These are phyloP conservation scores for Eurytoma adleriae DNA, from an alignment of 2,888 invertebrate genomes.

Conservation along the genomic window DNA sequence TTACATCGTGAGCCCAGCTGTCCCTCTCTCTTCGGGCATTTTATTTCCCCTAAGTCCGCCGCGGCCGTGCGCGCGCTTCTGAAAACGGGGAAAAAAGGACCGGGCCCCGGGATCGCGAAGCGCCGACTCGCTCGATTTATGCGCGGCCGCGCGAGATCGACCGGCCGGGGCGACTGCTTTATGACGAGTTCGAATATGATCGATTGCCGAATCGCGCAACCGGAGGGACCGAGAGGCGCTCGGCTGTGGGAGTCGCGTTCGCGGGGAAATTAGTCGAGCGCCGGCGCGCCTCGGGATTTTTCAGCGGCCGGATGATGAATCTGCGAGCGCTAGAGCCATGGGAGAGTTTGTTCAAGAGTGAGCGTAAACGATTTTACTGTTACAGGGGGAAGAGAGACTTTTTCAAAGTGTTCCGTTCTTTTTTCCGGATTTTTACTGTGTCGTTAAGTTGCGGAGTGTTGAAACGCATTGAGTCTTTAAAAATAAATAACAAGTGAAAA, in stretches of 20 bases:
- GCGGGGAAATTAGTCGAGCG: slow-evolving; percentile 49
- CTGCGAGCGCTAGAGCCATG: not conserved
- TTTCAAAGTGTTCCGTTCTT: too few species aligned
- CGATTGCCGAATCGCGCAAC: slow-evolving; percentile 44
- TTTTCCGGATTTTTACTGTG: too few species aligned
- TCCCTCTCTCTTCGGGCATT: slow-evolving; percentile 51
- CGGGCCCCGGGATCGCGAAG: not conserved
- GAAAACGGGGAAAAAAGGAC: slow-evolving; percentile 3
- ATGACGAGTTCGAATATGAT: slow-evolving; percentile 51
- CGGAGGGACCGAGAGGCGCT: not conserved
- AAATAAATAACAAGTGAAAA: too few species aligned
- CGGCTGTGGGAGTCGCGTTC: slow-evolving; percentile 30
- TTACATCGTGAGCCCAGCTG: slow-evolving; percentile 60
- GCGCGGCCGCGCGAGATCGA: slow-evolving; percentile 31
- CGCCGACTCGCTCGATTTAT: slow-evolving; percentile 55
- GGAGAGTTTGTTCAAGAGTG: slow-evolving; percentile 16
- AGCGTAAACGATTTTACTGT: slow-evolving; percentile 18
- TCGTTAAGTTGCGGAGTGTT: too few species aligned
- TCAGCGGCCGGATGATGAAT: slow-evolving; percentile 22
- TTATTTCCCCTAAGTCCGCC: not conserved
- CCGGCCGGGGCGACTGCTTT: slow-evolving; percentile 45
- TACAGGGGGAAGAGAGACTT: not conserved
- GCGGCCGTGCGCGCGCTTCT: not conserved
- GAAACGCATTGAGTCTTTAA: too few species aligned
- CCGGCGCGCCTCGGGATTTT: slow-evolving; percentile 17